A percentile compares a stretch with the other conserved stretches of the same genome.
phyloP scores from a whole-genome alignment of 2,888 invertebrate genomes.

The Ganaspis brasiliensis region DNA sequence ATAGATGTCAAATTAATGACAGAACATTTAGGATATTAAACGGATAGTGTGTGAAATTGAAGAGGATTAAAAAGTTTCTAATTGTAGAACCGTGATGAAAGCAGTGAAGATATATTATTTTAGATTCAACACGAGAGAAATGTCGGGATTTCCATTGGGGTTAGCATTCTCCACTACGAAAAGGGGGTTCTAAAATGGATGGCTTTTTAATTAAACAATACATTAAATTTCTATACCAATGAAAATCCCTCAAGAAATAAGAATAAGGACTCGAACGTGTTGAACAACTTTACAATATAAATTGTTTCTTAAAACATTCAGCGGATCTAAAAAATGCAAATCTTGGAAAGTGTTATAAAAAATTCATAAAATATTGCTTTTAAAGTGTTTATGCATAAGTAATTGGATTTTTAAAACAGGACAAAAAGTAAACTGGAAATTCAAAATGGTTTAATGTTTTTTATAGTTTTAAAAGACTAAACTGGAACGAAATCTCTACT shows the following conservation, averaged over 20 bases:
- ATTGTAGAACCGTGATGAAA: not conserved
- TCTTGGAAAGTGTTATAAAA: too few species aligned
- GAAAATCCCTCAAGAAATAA: slow-evolving; percentile 11
- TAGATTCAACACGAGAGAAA: not conserved
- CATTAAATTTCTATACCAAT: not conserved
- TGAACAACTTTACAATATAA: too few species aligned
- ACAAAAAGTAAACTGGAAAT: too few species aligned
- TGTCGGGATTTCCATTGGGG: not conserved
- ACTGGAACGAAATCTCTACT: too few species aligned
- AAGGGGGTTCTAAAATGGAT: slow-evolving; percentile 12
- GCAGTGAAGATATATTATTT: not conserved
- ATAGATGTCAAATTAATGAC: not conserved
- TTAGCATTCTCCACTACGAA: not conserved
- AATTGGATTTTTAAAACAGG: too few species aligned
- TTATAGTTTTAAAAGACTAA: too few species aligned
- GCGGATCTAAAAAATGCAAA: too few species aligned
- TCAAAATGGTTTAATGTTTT: too few species aligned
- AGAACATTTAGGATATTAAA: not conserved
- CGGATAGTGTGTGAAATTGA: not conserved
- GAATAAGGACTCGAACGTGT: too few species aligned
- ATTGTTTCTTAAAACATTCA: too few species aligned
- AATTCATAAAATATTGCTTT: too few species aligned
- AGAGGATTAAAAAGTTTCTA: slow-evolving; percentile 3
- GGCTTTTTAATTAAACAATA: slow-evolving; percentile 15
- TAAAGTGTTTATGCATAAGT: too few species aligned